Evolutionary conservation across 2,888 invertebrate species (phyloP).

Genomic region (Cheilosia vulpina): DNA sequence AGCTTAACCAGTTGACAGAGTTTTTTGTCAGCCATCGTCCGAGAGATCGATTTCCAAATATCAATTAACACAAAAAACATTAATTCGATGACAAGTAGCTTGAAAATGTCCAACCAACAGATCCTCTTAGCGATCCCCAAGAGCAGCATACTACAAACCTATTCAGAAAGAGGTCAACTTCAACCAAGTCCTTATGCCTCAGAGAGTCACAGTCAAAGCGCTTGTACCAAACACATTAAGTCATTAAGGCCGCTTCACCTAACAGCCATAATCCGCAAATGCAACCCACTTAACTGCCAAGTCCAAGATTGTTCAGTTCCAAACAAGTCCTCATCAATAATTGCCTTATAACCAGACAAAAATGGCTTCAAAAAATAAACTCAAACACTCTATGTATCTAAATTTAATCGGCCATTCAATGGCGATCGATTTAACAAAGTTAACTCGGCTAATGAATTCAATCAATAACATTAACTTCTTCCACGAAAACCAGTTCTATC

Average conservation of each 20-base stretch:
- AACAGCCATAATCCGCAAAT: constrained; percentile 34
- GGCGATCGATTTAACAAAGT: constrained; percentile 74
- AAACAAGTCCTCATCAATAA: constrained; percentile 42
- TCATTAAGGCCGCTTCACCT: constrained; percentile 34
- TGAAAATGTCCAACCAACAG: too few species aligned
- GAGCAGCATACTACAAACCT: too few species aligned
- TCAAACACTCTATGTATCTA: constrained; percentile 41
- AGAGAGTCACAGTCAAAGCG: not conserved
- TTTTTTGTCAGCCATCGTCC: too few species aligned
- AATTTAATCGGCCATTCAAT: constrained; percentile 69
- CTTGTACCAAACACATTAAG: constrained; percentile 25
- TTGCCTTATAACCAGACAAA: not conserved
- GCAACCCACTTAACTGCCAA: constrained; percentile 14
- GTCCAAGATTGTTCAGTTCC: constrained; percentile 25
- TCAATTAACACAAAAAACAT: too few species aligned
- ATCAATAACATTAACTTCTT: constrained; percentile 73
- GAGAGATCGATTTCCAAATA: too few species aligned
- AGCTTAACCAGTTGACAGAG: too few species aligned
- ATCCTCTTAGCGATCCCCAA: too few species aligned
- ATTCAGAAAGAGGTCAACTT: constrained; percentile 2
- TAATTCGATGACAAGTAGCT: too few species aligned
- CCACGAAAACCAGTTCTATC: constrained; percentile 63
- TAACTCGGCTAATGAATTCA: constrained; percentile 74
- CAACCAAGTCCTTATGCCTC: not conserved
- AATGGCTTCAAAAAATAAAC: constrained; percentile 33